These are phyloP conservation scores for Lagorchestes hirsutus DNA, from an alignment of 2,797 vertebrate species.

Conservation along the genomic window DNA sequence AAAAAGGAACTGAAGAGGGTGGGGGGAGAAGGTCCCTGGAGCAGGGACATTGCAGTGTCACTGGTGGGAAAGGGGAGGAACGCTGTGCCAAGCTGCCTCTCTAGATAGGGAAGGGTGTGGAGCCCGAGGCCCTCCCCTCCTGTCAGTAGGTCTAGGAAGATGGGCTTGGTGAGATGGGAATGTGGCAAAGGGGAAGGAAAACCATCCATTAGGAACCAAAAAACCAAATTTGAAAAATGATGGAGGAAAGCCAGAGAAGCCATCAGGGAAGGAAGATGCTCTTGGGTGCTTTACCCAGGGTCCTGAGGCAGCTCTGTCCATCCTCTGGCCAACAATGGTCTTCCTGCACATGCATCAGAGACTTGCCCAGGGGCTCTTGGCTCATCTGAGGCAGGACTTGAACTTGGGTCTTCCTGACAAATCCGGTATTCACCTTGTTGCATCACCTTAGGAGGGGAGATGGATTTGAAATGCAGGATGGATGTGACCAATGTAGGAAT, in stretches of 20 bases:
- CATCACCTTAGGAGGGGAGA: neutral
- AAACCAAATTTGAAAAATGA: neutral
- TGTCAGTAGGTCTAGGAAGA: neutral
- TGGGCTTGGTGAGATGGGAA: neutral
- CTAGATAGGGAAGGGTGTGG: neutral
- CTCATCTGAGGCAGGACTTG: neutral
- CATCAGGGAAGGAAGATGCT: neutral
- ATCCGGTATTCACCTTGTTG: neutral
- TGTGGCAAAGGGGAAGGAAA: neutral
- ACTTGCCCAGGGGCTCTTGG: neutral
- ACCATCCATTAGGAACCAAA: neutral
- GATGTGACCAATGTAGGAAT: neutral
- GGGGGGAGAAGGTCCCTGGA: neutral
- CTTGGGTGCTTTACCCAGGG: no score
- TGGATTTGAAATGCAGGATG: neutral
- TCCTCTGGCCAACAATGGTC: neutral
- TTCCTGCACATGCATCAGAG: neutral
- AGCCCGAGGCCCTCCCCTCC: neutral
- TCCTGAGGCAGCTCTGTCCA: neutral
- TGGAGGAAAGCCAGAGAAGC: neutral
- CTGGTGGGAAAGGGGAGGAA: neutral
- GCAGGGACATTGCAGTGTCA: neutral
- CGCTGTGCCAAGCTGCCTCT: neutral
- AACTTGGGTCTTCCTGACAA: neutral
- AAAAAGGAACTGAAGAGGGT: neutral